These are phyloP conservation scores for Perca fluviatilis DNA, from an alignment of 2,113 vertebrate species.

Conservation along the genomic window DNA sequence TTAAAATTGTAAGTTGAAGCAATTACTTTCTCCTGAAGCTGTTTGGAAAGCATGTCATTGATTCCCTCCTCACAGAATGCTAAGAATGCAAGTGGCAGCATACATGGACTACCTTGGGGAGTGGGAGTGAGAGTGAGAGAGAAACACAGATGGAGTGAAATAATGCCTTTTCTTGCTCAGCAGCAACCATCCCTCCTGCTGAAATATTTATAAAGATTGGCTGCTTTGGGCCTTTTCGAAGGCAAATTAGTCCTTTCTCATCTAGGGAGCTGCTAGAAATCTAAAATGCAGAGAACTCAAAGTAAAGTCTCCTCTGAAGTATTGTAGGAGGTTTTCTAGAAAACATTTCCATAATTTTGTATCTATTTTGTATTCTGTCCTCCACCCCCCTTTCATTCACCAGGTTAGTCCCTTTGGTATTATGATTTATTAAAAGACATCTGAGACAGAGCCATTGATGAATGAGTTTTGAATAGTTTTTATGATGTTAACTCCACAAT, in stretches of 20 bases:
- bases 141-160: constrained; percentile 35
- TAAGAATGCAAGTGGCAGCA: constrained; percentile 54
- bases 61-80: constrained; percentile 46
- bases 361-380: constrained; percentile 40
- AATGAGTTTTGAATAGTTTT: constrained; percentile 28
- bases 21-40: constrained; percentile 27
- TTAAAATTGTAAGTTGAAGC: constrained; percentile 24
- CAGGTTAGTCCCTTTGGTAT: constrained; percentile 67
- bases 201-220: constrained; percentile 52
- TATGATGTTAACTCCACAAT: constrained; percentile 3
- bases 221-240: constrained; percentile 45
- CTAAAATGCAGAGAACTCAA: constrained; percentile 33
- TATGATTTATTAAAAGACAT: constrained; percentile 30
- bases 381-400: constrained; percentile 47
- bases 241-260: constrained; percentile 16
- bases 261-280: constrained; percentile 15
- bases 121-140: constrained; percentile 6
- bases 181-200: constrained; percentile 20
- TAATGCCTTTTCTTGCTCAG: constrained; percentile 43
- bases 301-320: constrained; percentile 40
- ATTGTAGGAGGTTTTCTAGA: constrained; percentile 23
- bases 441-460: constrained; percentile 54
- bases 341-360: constrained; percentile 23
- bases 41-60: constrained; percentile 42
- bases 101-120: constrained; percentile 35